Percentiles rank a stretch among this genome's conserved stretches.
phyloP scores from a whole-genome alignment of 2,888 invertebrate genomes.

The Xestia c-nigrum region DNA sequence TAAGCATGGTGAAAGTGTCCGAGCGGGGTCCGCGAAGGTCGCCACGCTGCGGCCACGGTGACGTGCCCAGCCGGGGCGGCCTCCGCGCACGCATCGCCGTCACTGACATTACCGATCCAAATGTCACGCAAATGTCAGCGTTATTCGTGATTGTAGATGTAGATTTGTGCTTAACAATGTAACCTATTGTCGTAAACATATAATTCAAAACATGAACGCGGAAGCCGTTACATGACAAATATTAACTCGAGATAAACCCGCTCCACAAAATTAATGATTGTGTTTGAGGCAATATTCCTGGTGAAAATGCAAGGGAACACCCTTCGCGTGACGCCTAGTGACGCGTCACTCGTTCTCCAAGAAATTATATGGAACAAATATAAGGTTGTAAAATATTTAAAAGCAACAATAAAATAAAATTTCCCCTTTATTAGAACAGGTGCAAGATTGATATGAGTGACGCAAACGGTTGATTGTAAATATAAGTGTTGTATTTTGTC shows the following conservation, averaged over 20 bases:
- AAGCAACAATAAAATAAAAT: conserved; percentile 22
- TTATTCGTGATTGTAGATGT: conserved; percentile 66
- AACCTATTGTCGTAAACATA: conserved; percentile 24
- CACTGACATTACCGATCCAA: conserved; percentile 76
- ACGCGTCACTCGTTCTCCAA: background rate
- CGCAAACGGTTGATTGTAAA: conserved; percentile 70
- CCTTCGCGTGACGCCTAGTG: too few species aligned
- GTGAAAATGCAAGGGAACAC: background rate
- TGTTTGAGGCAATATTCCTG: conserved; percentile 1
- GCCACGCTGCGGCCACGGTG: conserved; percentile 63
- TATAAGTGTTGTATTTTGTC: conserved; percentile 54
- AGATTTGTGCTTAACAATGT: conserved; percentile 37
- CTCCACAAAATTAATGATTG: conserved; percentile 4
- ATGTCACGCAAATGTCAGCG: conserved; percentile 86
- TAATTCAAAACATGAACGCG: conserved; percentile 32
- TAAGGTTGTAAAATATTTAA: conserved; percentile 15
- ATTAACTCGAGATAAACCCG: conserved; percentile 16
- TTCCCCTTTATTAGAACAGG: conserved; percentile 72
- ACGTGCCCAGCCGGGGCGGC: conserved; percentile 45
- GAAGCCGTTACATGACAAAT: conserved; percentile 34
- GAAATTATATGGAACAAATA: background rate
- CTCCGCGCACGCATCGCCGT: conserved; percentile 69
- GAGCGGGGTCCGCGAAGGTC: conserved; percentile 79
- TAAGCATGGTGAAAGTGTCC: conserved; percentile 83
- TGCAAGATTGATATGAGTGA: conserved; percentile 70